phyloP scores from a whole-genome alignment of 2,888 invertebrate genomes.

The Melipona beecheii region DNA sequence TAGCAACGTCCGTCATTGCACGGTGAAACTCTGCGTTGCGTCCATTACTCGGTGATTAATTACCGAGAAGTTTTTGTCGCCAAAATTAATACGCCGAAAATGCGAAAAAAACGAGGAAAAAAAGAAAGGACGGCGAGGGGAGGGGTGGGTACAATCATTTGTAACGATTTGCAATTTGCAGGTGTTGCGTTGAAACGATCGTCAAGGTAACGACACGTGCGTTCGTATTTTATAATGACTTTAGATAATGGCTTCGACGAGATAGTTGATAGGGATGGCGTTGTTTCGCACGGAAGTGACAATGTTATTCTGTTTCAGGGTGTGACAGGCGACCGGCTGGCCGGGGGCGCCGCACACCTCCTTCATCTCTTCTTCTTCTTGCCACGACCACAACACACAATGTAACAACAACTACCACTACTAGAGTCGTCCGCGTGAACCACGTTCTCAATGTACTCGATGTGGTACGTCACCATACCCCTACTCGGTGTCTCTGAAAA shows the following conservation, averaged over 20 bases:
- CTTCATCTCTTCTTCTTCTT: conserved; percentile 83
- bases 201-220: neutral
- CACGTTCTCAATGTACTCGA: conserved; percentile 82
- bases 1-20: neutral
- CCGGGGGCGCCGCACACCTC: conserved; percentile 84
- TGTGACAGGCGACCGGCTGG: conserved; percentile 84
- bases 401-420: conserved; percentile 79
- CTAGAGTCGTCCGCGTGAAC: conserved; percentile 81
- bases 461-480: conserved; percentile 83
- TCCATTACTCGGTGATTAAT: neutral
- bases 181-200: neutral
- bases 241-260: conserved; percentile 48
- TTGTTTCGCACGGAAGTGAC: conserved; percentile 80
- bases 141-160: neutral
- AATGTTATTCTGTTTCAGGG: conserved; percentile 84
- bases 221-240: conserved; percentile 28
- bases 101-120: neutral
- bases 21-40: neutral
- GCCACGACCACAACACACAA: conserved; percentile 83
- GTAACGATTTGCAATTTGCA: neutral
- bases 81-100: neutral
- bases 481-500: conserved; percentile 81
- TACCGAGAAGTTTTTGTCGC: neutral
- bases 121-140: neutral
- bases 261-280: conserved; percentile 64